A percentile compares a stretch with the other conserved stretches of the same genome.
Evolutionary conservation across 1,140 invertebrate species (phyloP).

Genomic region (Megathymus violae): DNA sequence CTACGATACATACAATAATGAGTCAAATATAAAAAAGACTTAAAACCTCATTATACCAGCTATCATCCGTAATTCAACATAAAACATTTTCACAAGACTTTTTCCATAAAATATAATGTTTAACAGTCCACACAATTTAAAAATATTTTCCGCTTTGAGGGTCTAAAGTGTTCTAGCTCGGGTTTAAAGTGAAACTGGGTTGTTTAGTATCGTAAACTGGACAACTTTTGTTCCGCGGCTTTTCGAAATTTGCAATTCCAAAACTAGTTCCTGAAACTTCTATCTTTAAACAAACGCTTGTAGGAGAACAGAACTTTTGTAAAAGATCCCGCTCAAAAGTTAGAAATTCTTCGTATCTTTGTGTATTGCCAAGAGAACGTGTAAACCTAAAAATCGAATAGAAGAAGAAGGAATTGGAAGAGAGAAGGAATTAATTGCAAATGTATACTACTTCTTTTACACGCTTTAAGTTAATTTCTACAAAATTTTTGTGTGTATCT

Average conservation of each 20-base stretch:
- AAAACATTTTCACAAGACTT: too few species aligned
- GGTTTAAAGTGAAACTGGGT: constrained; percentile 24
- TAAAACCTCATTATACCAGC: too few species aligned
- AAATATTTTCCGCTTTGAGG: constrained; percentile 29
- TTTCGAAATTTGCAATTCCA: constrained; percentile 31
- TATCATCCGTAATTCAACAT: too few species aligned
- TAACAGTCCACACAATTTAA: constrained; percentile 36
- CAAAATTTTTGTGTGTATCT: too few species aligned
- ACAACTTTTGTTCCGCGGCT: constrained; percentile 32
- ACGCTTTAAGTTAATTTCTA: too few species aligned
- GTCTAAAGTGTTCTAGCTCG: constrained; percentile 21
- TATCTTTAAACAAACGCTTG: constrained; percentile 31
- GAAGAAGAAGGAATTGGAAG: too few species aligned
- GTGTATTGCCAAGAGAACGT: background rate
- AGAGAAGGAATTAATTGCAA: too few species aligned
- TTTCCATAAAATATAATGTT: constrained; percentile 39
- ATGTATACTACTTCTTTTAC: too few species aligned
- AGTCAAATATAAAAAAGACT: too few species aligned
- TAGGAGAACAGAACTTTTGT: constrained; percentile 25
- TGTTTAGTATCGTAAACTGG: constrained; percentile 34
- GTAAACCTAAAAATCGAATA: background rate
- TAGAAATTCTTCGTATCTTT: background rate
- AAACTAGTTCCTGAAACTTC: constrained; percentile 26
- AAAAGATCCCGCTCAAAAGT: constrained; percentile 10
- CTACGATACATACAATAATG: too few species aligned